Conservation (phyloP, 2,113 vertebrate species). For the Chrysemys picta region DNA sequence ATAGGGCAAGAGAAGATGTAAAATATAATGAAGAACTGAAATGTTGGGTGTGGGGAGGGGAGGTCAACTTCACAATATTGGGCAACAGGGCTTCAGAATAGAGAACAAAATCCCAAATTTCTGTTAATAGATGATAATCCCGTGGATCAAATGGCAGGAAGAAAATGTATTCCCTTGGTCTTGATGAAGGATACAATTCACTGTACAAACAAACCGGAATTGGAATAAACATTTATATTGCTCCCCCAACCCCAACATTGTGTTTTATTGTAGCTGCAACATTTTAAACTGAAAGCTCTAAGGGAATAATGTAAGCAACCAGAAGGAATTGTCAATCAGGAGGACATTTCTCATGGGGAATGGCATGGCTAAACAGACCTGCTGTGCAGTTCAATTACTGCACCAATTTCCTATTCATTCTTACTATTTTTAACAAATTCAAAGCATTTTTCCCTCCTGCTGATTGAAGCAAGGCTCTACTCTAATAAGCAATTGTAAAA, state of each 20-base stretch:
- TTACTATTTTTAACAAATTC: neutral
- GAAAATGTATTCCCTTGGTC: slow-evolving; percentile 46
- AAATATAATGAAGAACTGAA: slow-evolving; percentile 57
- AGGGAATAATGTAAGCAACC: slow-evolving; percentile 38
- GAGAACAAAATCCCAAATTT: slow-evolving; percentile 43
- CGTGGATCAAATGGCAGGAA: neutral
- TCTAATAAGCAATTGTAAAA: slow-evolving; percentile 43
- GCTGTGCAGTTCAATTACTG: slow-evolving; percentile 2
- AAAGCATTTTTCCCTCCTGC: neutral
- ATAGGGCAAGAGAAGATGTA: slow-evolving; percentile 55
- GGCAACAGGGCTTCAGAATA: slow-evolving; percentile 28
- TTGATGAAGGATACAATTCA: slow-evolving; percentile 55
- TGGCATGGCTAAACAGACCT: slow-evolving; percentile 11
- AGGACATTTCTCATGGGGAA: slow-evolving; percentile 48
- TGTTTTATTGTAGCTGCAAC: slow-evolving; percentile 50
- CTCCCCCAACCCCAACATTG: slow-evolving; percentile 10
- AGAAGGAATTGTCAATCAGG: neutral
- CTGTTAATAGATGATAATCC: slow-evolving; percentile 31
- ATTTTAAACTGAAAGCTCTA: slow-evolving; percentile 53
- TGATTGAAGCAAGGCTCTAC: slow-evolving; percentile 26
- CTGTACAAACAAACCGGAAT: slow-evolving; percentile 47
- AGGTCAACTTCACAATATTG: slow-evolving; percentile 39
- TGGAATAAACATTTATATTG: slow-evolving; percentile 33
- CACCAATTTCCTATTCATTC: slow-evolving; percentile 41
- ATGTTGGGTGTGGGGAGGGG: slow-evolving; percentile 51